phyloP scores from a whole-genome alignment of 92 coral and sea anemone species.

The Epizoanthus stellaris region DNA sequence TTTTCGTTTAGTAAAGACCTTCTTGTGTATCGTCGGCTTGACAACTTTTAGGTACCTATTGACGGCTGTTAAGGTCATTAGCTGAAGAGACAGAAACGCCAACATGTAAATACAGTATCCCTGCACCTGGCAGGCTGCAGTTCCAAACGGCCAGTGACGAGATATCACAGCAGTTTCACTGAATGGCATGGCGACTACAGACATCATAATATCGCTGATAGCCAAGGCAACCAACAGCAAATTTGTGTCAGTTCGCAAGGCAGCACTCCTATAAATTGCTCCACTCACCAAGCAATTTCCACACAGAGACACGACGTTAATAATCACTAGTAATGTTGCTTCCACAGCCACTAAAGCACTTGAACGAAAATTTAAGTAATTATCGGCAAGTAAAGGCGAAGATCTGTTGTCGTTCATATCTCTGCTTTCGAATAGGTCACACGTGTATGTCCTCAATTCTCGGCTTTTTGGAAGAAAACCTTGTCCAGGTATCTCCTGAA shows the following conservation, averaged over 20 bases:
- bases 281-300: conserved; percentile 70
- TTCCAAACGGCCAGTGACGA: conserved; percentile 70
- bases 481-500: no score
- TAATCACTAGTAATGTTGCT: conserved; percentile 35
- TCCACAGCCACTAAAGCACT: conserved; percentile 56
- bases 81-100: conserved; percentile 75
- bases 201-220: conserved; percentile 69
- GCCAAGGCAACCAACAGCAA: conserved; percentile 74
- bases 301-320: conserved; percentile 58
- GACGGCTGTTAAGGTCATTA: conserved; percentile 74
- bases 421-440: no score
- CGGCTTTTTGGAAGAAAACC: no score
- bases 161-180: conserved; percentile 55
- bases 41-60: conserved; percentile 73
- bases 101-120: conserved; percentile 72
- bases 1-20: conserved; percentile 57
- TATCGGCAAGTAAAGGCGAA: conserved; percentile 28
- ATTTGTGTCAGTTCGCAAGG: conserved; percentile 71
- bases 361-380: conserved; percentile 50
- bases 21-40: conserved; percentile 65
- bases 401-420: conserved; percentile 11
- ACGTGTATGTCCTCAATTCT: no score
- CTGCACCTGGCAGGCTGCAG: conserved; percentile 63
- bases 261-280: conserved; percentile 62
- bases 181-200: conserved; percentile 73